Evolutionary conservation across 64 coral and sea anemone genomes (phyloP).

Genomic region (Actinia equina): DNA sequence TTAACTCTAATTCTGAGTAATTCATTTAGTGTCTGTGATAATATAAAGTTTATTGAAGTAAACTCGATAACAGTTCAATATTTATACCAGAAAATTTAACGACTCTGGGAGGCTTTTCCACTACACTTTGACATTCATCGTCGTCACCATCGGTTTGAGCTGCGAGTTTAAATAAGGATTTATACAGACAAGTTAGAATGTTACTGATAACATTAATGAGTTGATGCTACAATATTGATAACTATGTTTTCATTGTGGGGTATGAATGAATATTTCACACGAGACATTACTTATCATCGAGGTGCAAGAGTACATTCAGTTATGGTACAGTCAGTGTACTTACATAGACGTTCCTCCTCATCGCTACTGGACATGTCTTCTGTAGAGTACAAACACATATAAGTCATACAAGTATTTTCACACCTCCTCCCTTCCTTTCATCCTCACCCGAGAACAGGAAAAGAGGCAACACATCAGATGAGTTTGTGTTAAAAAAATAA

Average conservation of each 20-base stretch:
- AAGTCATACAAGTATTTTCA: too few species aligned
- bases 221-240: too few species aligned
- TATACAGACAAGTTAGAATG: slow-evolving; percentile 6
- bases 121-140: not conserved
- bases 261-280: not conserved
- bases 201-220: not conserved
- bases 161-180: slow-evolving; percentile 5
- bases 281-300: too few species aligned
- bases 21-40: not conserved
- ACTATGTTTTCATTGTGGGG: too few species aligned
- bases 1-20: too few species aligned
- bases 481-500: too few species aligned
- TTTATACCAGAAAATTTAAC: slow-evolving; percentile 55
- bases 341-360: slow-evolving; percentile 57
- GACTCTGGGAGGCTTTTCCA: slow-evolving; percentile 42
- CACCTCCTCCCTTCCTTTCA: too few species aligned
- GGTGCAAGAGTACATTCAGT: too few species aligned
- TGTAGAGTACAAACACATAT: not conserved
- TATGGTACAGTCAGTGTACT: not conserved
- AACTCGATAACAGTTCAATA: not conserved
- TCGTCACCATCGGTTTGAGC: not conserved
- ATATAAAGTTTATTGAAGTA: not conserved
- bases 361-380: slow-evolving; percentile 44
- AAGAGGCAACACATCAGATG: too few species aligned
- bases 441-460: too few species aligned